Evolutionary conservation across 2,113 vertebrate genomes (phyloP).

Genomic region (Motacilla alba): DNA sequence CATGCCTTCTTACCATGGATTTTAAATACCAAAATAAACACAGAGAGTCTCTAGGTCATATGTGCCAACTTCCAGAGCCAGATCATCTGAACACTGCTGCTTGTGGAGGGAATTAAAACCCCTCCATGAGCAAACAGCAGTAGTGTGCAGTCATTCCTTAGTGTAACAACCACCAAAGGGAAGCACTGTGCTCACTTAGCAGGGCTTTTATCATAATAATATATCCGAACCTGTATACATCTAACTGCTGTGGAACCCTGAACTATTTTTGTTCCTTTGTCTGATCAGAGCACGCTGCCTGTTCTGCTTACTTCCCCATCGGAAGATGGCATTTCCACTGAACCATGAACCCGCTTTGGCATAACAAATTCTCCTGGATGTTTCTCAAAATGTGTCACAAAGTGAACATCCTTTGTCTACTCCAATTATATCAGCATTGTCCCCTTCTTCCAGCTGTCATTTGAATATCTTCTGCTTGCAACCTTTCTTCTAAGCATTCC

Average conservation of each 20-base stretch:
- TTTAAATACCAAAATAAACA: not conserved
- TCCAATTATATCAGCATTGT: conserved; percentile 53
- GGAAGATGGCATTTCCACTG: conserved; percentile 65
- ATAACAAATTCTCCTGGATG: conserved; percentile 59
- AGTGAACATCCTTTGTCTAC: conserved; percentile 59
- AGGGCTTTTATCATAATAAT: not conserved
- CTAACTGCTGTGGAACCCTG: not conserved
- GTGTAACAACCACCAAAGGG: not conserved
- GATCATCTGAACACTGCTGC: not conserved
- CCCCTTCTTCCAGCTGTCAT: conserved; percentile 58
- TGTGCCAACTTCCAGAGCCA: not conserved
- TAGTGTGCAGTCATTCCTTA: not conserved
- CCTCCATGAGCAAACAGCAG: not conserved
- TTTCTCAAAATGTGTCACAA: conserved; percentile 68
- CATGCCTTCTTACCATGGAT: not conserved
- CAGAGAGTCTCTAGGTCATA: not conserved
- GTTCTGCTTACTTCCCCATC: conserved; percentile 6
- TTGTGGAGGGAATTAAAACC: not conserved
- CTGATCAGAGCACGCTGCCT: not conserved
- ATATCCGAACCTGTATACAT: not conserved
- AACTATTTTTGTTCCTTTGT: conserved; percentile 19
- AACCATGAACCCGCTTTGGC: conserved; percentile 59
- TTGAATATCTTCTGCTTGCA: conserved; percentile 50
- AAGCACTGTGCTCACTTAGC: not conserved
- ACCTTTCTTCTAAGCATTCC: conserved; percentile 24